Evolutionary conservation across 2,113 vertebrate species (phyloP).

Genomic region (Vicugna pacos): DNA sequence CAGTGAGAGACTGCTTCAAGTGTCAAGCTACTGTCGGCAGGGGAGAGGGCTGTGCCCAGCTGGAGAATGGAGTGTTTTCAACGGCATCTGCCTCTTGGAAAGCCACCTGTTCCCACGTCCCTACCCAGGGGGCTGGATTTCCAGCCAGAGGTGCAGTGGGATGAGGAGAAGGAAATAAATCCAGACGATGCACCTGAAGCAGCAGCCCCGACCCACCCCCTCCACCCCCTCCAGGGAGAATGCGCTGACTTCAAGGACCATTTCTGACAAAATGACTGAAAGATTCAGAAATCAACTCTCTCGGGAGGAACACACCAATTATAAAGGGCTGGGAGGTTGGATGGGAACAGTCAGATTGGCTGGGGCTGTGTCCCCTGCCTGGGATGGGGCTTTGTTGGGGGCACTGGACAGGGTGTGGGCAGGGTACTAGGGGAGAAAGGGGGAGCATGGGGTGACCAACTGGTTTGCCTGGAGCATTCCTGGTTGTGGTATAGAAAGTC

Average conservation of each 20-base stretch:
- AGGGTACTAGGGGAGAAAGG: background rate
- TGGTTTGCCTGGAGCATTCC: background rate
- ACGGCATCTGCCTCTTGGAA: background rate
- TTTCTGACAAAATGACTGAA: background rate
- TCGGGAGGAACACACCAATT: background rate
- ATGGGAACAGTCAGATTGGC: too few relatives aligned
- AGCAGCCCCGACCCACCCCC: background rate
- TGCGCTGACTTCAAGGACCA: fast-evolving
- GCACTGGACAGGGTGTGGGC: background rate
- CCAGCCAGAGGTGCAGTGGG: background rate
- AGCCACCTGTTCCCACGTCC: background rate
- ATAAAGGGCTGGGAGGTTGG: background rate
- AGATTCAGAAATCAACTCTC: background rate
- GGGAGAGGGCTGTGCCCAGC: background rate
- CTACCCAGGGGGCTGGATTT: background rate
- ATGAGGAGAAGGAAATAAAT: background rate
- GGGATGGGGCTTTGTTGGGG: background rate
- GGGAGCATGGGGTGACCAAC: background rate
- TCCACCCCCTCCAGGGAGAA: background rate
- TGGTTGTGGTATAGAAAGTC: background rate
- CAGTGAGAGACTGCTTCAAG: background rate
- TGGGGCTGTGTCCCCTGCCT: background rate
- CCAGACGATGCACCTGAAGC: background rate
- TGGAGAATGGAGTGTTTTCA: background rate
- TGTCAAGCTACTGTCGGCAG: background rate